Conservation (phyloP, 2,113 vertebrate genomes). For the Ardeotis arabs region DNA sequence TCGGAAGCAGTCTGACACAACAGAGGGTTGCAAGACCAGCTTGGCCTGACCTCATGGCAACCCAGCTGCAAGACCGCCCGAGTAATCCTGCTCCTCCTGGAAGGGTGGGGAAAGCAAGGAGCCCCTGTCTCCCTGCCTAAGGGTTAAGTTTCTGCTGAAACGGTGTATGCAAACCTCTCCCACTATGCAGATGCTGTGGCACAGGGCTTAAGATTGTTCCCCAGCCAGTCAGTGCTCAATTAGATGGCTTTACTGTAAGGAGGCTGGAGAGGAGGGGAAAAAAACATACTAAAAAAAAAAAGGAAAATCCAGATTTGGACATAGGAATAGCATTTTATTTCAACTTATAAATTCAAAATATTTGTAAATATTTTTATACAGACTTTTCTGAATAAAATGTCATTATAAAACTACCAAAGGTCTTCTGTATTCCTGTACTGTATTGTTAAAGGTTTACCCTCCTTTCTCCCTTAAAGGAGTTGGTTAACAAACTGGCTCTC, state of each 20-base stretch:
- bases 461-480: not conserved
- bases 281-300: not conserved
- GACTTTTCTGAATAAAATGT: constrained; percentile 49
- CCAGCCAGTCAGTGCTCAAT: not conserved
- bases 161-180: not conserved
- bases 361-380: constrained; percentile 48
- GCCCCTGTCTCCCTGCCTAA: rapidly evolving
- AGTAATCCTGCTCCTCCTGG: not conserved
- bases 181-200: not conserved
- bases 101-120: not conserved
- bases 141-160: not conserved
- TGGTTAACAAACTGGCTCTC: not conserved
- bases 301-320: not conserved
- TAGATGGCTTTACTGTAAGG: not conserved
- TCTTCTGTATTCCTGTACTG: not conserved
- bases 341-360: constrained; percentile 2
- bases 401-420: constrained; percentile 6
- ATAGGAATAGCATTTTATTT: constrained; percentile 18
- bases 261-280: not conserved
- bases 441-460: not conserved
- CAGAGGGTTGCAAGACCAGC: not conserved
- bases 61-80: not conserved
- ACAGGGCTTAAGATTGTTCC: not conserved
- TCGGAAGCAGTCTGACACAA: not conserved
- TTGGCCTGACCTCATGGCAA: not conserved